Percentiles rank a stretch among this genome's conserved stretches.
phyloP scores from a whole-genome alignment of 2,888 invertebrate genomes.

The Campaea margaritaria region DNA sequence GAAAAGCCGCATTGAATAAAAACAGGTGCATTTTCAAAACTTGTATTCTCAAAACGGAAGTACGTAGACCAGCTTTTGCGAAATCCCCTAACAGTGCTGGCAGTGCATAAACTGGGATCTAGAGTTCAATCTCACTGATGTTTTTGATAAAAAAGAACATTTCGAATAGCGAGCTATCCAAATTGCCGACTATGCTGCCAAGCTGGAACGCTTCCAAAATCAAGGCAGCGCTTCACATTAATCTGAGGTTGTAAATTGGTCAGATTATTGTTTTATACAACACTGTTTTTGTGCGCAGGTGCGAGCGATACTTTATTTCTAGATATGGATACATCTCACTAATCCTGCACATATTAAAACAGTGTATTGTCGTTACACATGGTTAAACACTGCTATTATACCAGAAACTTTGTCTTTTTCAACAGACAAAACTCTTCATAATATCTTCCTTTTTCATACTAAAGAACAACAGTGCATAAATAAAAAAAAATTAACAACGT shows the following conservation, averaged over 20 bases:
- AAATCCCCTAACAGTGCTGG: constrained; percentile 28
- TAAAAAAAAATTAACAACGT: too few relatives aligned
- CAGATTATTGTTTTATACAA: constrained; percentile 62
- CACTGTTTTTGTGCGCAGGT: constrained; percentile 42
- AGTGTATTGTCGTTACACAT: too few relatives aligned
- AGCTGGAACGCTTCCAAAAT: constrained; percentile 66
- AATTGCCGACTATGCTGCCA: constrained; percentile 66
- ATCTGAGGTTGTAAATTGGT: constrained; percentile 63
- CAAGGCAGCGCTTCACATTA: constrained; percentile 58
- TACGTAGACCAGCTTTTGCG: constrained; percentile 18
- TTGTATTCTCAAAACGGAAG: constrained; percentile 23
- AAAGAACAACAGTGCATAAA: too few relatives aligned
- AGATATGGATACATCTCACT: too few relatives aligned
- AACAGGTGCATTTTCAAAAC: constrained; percentile 30
- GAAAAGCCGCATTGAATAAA: constrained; percentile 6
- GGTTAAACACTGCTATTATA: too few relatives aligned
- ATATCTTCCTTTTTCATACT: too few relatives aligned
- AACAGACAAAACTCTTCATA: too few relatives aligned
- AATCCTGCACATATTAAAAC: too few relatives aligned
- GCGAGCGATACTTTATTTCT: neutral
- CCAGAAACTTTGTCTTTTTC: too few relatives aligned
- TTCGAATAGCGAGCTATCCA: constrained; percentile 54
- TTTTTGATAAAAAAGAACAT: constrained; percentile 59
- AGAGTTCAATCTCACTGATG: constrained; percentile 51
- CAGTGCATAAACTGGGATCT: constrained; percentile 42